Evolutionary conservation across 2,888 invertebrate species (phyloP), one percentile per base, ranked within the genome.

Genomic region (Osedax frankpressi): DNA sequence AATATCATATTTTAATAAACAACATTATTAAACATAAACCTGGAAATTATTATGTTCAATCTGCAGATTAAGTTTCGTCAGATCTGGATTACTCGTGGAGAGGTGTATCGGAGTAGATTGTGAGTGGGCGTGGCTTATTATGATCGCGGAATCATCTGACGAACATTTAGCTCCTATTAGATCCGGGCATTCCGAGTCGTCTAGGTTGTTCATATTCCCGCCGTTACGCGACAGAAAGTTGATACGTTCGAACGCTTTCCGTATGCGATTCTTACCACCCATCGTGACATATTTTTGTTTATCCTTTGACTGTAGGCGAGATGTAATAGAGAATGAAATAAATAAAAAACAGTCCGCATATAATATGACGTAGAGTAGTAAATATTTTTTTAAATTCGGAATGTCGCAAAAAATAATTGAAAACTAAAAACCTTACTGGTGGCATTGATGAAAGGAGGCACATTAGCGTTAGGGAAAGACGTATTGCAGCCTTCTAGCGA

Each of bases 201-300:
- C 26, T 28, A n/a, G 26, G 14, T 70, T 72, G n/a, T 70, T 26
- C 67, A 70, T 44, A 30, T 72, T 76, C 76, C 79, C 79, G 70
- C 79, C 76, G 75, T 77, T 81, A 1, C 74, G 59, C 19, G 77
- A 76, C 76, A 81, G 81, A 77, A 91, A 90, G 77, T 89, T 83
- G 85, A 91, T 91, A 87, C 91, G 92, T 80, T 91, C 91, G 79
- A 92, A 87, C 81, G 94, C 89, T 84, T 93, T 93, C 89, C 93
- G 92, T 79, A 94, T 86, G 79, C 91, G 88, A 78, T 90, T 88
- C 81, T 92, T 92, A 72, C 93, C 91, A 1, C 92, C 93, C 75
- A 92, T 87, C 29, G 93, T 93, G 92, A 93, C 93, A 81, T 44
- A 6, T 44, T 44, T 44, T 44, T 44, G 44, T 44, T 44, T 44